Evolutionary conservation across 30 jellyfish, hydroid and myxozoan genomes (phyloP).

Genomic region (Hydractinia echinata): DNA sequence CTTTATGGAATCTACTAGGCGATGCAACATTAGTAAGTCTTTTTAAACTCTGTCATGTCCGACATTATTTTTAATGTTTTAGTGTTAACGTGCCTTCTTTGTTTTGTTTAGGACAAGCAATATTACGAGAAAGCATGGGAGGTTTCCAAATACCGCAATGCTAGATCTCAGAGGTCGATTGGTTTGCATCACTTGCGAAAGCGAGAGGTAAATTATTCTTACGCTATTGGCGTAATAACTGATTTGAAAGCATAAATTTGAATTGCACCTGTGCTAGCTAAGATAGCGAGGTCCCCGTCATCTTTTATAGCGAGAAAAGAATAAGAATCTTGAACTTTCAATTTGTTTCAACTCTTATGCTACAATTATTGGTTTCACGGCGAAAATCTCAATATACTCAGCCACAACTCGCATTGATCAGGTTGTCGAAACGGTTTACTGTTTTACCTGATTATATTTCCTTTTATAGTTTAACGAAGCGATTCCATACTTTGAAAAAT

Average conservation of each 20-base stretch:
- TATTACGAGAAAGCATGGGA: slow-evolving; percentile 90
- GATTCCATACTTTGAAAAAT: slow-evolving; percentile 66
- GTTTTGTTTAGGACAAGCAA: slow-evolving; percentile 42
- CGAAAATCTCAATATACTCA: background rate
- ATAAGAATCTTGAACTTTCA: no score
- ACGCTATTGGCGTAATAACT: no score
- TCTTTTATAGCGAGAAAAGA: background rate
- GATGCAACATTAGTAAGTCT: slow-evolving; percentile 67
- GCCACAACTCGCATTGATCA: background rate
- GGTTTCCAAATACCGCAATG: slow-evolving; percentile 70
- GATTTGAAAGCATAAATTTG: no score
- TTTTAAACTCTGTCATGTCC: background rate
- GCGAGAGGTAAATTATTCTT: slow-evolving; percentile 34
- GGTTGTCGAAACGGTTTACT: background rate
- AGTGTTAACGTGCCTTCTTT: background rate
- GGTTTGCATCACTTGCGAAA: slow-evolving; percentile 57
- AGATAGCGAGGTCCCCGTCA: background rate
- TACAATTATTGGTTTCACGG: no score
- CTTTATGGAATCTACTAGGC: slow-evolving; percentile 86
- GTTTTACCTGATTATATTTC: background rate
- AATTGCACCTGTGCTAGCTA: background rate
- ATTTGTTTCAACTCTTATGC: no score
- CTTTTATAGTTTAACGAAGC: slow-evolving; percentile 54
- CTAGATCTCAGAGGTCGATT: slow-evolving; percentile 73
- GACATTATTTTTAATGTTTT: background rate